These are phyloP conservation scores for Napeogenes inachia DNA, from an alignment of 2,888 invertebrate species.

Conservation along the genomic window DNA sequence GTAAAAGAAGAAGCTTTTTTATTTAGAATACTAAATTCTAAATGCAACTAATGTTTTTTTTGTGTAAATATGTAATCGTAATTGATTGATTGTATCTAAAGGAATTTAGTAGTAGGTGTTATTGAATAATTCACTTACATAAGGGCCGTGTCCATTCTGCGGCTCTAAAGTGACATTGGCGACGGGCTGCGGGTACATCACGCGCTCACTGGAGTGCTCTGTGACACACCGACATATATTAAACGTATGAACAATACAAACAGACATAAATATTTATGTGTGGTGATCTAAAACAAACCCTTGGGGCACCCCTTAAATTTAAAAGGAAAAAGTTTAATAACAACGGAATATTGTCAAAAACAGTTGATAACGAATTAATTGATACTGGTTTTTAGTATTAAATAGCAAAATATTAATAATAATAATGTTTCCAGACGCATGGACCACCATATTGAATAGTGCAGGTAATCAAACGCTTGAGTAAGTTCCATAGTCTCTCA, in stretches of 20 bases:
- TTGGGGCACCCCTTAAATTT: background rate
- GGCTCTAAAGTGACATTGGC: slow-evolving; percentile 48
- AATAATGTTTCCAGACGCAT: too few species aligned
- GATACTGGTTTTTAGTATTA: too few species aligned
- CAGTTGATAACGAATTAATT: background rate
- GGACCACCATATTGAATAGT: too few species aligned
- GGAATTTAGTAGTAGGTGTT: background rate
- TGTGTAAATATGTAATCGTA: too few species aligned
- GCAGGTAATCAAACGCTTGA: too few species aligned
- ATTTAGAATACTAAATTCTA: too few species aligned
- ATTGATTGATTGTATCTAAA: too few species aligned
- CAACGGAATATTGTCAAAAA: background rate
- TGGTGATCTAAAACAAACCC: background rate
- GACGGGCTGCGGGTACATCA: slow-evolving; percentile 48
- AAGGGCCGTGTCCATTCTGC: slow-evolving; percentile 64
- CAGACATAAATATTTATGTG: too few species aligned
- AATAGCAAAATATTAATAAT: too few species aligned
- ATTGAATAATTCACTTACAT: slow-evolving; percentile 46
- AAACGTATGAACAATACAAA: too few species aligned
- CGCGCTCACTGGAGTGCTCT: slow-evolving; percentile 58
- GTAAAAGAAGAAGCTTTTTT: too few species aligned
- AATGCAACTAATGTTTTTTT: too few species aligned
- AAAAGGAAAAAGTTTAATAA: background rate
- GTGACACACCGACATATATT: slow-evolving; percentile 7
- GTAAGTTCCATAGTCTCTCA: slow-evolving; percentile 15